Percentiles rank a stretch among this genome's conserved stretches.
phyloP scores from a whole-genome alignment of 2,113 vertebrate species.

The Pyrgilauda ruficollis region DNA sequence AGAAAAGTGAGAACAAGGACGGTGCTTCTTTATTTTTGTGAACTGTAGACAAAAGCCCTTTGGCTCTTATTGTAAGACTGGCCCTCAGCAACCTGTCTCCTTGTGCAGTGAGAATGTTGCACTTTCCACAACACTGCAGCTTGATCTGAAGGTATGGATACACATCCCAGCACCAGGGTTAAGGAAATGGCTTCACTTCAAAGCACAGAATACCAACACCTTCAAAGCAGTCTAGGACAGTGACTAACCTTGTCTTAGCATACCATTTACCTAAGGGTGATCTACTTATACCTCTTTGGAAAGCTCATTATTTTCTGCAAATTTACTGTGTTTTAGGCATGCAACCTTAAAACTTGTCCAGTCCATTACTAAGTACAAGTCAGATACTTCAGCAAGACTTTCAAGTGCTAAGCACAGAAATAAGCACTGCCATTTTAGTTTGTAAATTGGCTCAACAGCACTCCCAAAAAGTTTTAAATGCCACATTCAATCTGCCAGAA shows the following conservation, averaged over 20 bases:
- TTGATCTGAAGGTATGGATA: not conserved
- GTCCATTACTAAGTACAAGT: not conserved
- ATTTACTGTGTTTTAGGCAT: not conserved
- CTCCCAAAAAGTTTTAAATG: not conserved
- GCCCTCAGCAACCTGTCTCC: not conserved
- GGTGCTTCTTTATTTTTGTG: not conserved
- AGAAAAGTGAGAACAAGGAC: not conserved
- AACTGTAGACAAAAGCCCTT: constrained; percentile 1
- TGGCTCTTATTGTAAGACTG: not conserved
- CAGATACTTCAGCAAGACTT: not conserved
- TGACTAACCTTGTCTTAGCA: not conserved
- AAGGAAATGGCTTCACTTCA: not conserved
- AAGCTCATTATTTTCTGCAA: not conserved
- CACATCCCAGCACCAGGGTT: not conserved
- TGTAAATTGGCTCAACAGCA: not conserved
- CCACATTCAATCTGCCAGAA: not conserved
- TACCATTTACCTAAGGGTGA: not conserved
- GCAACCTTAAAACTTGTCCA: not conserved
- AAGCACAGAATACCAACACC: not conserved
- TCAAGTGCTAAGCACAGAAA: not conserved
- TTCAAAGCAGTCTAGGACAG: not conserved
- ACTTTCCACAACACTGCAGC: not conserved
- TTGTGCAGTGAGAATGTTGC: not conserved
- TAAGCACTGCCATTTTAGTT: not conserved
- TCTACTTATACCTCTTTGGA: not conserved